Evolutionary conservation across 1,140 invertebrate species (phyloP).

Genomic region (Drosophila neocordata): DNA sequence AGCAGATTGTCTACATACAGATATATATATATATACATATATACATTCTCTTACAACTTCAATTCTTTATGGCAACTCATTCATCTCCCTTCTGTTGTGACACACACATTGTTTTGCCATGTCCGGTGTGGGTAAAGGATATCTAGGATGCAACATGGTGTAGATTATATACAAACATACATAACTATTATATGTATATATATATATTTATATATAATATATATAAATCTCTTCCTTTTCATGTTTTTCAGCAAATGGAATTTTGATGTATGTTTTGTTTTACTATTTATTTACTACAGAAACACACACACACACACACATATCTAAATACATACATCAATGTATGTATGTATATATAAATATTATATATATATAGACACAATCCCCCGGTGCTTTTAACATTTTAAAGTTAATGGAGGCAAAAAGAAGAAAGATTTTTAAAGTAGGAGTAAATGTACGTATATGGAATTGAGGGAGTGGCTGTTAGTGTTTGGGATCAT

Average conservation of each 20-base stretch:
- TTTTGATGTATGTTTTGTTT: constrained; percentile 66
- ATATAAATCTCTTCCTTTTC: constrained; percentile 40
- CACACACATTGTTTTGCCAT: constrained; percentile 39
- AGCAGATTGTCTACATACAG: constrained; percentile 31
- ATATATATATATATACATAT: constrained; percentile 18
- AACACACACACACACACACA: constrained; percentile 12
- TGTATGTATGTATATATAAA: not conserved
- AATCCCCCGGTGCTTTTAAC: constrained; percentile 35
- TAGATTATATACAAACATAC: not conserved
- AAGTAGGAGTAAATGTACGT: not conserved
- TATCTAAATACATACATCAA: not conserved
- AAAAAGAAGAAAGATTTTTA: not conserved
- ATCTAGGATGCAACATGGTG: constrained; percentile 18
- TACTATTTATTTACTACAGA: constrained; percentile 52
- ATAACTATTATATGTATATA: constrained; percentile 8
- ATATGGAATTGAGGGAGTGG: not conserved
- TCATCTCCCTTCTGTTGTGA: constrained; percentile 32
- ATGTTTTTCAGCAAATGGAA: constrained; percentile 64
- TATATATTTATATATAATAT: constrained; percentile 23
- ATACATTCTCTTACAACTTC: constrained; percentile 29
- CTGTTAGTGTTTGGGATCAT: constrained; percentile 43
- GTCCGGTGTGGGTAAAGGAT: not conserved
- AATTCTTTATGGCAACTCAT: constrained; percentile 26
- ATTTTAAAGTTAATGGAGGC: constrained; percentile 59
- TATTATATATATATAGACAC: not conserved